Conservation (phyloP, 2,113 vertebrate species). For the Antechinus flavipes region DNA sequence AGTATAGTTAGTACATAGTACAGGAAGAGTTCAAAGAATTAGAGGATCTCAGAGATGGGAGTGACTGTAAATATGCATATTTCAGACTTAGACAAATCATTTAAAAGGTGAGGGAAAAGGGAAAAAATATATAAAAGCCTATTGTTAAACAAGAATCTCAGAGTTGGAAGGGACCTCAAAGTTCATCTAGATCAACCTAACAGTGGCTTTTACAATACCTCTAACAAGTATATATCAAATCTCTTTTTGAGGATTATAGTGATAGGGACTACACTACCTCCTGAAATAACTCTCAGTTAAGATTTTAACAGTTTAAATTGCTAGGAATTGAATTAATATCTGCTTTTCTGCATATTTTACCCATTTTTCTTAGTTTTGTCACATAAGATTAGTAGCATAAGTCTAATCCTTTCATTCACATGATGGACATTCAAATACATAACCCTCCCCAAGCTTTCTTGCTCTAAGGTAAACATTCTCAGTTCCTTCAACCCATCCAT, state of each 20-base stretch:
- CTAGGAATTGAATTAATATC: not conserved
- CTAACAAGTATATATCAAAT: not conserved
- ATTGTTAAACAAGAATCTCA: not conserved
- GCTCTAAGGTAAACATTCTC: not conserved
- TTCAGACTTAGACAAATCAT: not conserved
- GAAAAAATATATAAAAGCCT: not conserved
- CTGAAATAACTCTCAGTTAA: not conserved
- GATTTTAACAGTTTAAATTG: not conserved
- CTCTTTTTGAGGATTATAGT: not conserved
- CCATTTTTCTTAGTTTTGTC: not conserved
- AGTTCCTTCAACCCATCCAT: not conserved
- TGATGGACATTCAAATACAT: not conserved
- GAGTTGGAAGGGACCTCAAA: not conserved
- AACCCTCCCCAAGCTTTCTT: not conserved
- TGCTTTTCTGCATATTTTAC: not conserved
- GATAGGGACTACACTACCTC: not conserved
- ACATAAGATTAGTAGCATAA: not conserved
- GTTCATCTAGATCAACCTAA: conserved; percentile 29
- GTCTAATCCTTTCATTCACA: not conserved
- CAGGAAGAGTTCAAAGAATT: conserved; percentile 8
- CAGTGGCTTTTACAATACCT: not conserved
- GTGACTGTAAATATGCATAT: not conserved
- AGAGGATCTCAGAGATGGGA: not conserved
- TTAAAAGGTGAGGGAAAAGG: conserved; percentile 1
- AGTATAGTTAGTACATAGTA: not conserved